Evolutionary conservation across 2,888 invertebrate genomes (phyloP).

Genomic region (Drosophila crucigera): DNA sequence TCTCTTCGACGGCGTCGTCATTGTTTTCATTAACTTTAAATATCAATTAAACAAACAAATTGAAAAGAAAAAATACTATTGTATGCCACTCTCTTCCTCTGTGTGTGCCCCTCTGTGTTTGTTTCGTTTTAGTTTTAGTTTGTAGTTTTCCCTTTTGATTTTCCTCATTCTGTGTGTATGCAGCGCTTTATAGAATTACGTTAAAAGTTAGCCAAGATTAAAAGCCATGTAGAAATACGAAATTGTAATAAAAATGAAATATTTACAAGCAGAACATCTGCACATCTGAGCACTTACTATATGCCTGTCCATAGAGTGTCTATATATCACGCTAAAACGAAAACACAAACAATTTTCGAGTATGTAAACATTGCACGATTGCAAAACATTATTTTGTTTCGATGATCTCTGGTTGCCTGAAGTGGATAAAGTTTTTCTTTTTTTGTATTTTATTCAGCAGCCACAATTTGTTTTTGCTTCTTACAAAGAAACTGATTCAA

Average conservation of each 20-base stretch:
- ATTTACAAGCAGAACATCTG: conserved; percentile 4
- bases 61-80: conserved; percentile 19
- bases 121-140: conserved; percentile 62
- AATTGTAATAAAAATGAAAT: conserved; percentile 60
- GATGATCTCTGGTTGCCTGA: neutral
- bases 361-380: conserved; percentile 34
- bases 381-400: conserved; percentile 30
- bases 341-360: conserved; percentile 21
- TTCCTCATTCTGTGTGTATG: conserved; percentile 28
- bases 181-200: conserved; percentile 38
- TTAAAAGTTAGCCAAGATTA: conserved; percentile 45
- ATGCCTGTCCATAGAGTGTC: conserved; percentile 3
- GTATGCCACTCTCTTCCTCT: conserved; percentile 16
- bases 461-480: neutral
- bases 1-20: conserved; percentile 22
- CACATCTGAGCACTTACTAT: conserved; percentile 6
- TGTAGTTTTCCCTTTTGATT: conserved; percentile 11
- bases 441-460: neutral
- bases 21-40: conserved; percentile 60
- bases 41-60: conserved; percentile 47
- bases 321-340: neutral
- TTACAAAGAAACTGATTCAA: conserved; percentile 12
- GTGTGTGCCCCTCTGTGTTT: conserved; percentile 48
- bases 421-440: neutral
- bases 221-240: conserved; percentile 53